Percentiles rank a stretch among this genome's conserved stretches.
These are phyloP conservation scores for Bucco capensis DNA, from an alignment of 2,113 vertebrate genomes.

Conservation along the genomic window DNA sequence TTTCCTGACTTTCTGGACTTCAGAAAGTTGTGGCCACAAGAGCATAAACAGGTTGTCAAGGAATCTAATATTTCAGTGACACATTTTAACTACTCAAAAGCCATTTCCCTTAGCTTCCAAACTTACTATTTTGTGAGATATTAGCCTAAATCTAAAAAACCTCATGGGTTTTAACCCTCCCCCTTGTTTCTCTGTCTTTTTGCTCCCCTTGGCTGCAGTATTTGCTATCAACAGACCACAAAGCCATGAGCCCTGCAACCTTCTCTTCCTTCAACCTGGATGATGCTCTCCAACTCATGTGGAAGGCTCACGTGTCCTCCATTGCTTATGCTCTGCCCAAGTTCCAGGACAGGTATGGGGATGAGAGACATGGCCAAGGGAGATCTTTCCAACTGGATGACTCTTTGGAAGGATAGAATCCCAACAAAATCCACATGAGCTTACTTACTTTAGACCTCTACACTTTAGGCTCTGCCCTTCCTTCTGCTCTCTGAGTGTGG, in stretches of 20 bases:
- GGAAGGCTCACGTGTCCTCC: slow-evolving; percentile 58
- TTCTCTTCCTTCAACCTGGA: slow-evolving; percentile 42
- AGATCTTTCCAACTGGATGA: background rate
- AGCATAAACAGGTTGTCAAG: background rate
- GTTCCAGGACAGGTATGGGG: slow-evolving; percentile 65
- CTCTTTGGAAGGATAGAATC: background rate
- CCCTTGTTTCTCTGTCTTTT: background rate
- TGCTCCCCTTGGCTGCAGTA: slow-evolving; percentile 8
- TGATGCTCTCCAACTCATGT: slow-evolving; percentile 48
- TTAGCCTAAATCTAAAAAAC: background rate
- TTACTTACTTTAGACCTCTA: background rate
- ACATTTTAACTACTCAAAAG: background rate
- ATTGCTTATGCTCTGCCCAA: background rate
- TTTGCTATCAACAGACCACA: slow-evolving; percentile 15
- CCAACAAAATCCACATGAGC: background rate
- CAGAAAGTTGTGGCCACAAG: background rate
- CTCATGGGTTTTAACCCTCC: background rate
- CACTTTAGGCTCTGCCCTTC: background rate
- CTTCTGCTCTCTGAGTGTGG: background rate
- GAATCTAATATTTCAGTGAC: background rate
- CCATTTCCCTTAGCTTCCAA: background rate
- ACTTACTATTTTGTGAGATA: background rate
- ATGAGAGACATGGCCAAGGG: background rate
- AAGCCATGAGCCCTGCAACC: background rate
- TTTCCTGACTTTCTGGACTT: background rate